Evolutionary conservation across 92 coral and sea anemone species (phyloP), one percentile per base, ranked within the genome.

Genomic region (Zoanthus solanderi): DNA sequence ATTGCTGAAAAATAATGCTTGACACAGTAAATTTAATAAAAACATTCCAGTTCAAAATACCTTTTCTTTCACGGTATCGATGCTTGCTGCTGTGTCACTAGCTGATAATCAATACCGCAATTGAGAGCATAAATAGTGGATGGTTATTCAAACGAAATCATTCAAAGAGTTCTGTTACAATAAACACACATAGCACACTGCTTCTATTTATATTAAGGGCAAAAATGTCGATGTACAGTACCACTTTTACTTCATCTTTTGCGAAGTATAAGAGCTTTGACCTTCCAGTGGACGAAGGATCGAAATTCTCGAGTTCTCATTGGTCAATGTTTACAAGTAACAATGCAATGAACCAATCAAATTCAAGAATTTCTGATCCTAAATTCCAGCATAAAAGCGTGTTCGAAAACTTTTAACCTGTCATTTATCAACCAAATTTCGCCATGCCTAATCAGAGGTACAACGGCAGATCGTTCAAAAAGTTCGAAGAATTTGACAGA

Each of bases 181-280:
- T 65, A 86, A 76, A 76, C 76, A 61, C 89, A 86, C 76, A 86
- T 5, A 86, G 89, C 89, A 86, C 89, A 76, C 89, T 86, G 89
- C 83, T 75, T 76, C 75, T 86, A 76, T 60, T 75, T 83, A 68
- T 67, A 83, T 83, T 68, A 83, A 83, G 87, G 89, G 75, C 83
- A n/a, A 86, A 75, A 86, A 86, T 86, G 89, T 86, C 48, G 83
- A 84, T 83, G 11, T 60, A 53, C 85, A 69, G 74, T 69, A 69
- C 74, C 10, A 67, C 37, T 67, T 23, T 67, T 28, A 67, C 7
- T 67, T 28, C 50, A 71, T 32, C 45, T 71, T 29, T 71, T 71
- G 75, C 47, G 46, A 72, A 5, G 15, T 69, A 11, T 2, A 29
- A 69, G 44, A 23, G n/a, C 68, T 18, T 4, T 61, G 2, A 4